A percentile compares a stretch with the other conserved stretches of the same genome.
Evolutionary conservation across 1,140 invertebrate genomes (phyloP).

Genomic region (Aphelenchoides avenae): DNA sequence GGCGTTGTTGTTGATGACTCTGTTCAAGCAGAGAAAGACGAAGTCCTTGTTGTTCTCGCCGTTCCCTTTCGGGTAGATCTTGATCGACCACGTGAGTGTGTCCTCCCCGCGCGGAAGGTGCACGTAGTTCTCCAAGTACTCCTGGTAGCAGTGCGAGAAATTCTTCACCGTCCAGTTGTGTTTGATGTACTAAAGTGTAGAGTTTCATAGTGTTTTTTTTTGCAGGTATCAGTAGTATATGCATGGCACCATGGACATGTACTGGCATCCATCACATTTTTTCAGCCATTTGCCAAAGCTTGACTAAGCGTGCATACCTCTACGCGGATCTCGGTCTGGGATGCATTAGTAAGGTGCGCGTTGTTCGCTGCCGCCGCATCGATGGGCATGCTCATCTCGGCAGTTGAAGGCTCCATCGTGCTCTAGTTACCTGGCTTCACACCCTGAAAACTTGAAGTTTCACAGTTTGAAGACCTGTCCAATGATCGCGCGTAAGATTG

Average conservation of each 20-base stretch:
- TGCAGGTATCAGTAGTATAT: too few relatives aligned
- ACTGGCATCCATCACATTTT: too few relatives aligned
- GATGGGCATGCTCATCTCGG: slow-evolving; percentile 32
- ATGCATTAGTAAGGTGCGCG: slow-evolving; percentile 46
- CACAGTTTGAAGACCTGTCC: too few relatives aligned
- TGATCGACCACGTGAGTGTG: slow-evolving; percentile 57
- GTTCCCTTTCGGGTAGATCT: slow-evolving; percentile 59
- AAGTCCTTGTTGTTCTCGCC: slow-evolving; percentile 55
- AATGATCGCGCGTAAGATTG: too few relatives aligned
- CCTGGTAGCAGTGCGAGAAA: slow-evolving; percentile 48
- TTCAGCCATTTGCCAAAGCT: too few relatives aligned
- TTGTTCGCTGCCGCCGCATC: slow-evolving; percentile 25
- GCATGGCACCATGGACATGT: too few relatives aligned
- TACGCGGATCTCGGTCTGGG: slow-evolving; percentile 55
- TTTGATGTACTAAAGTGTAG: slow-evolving; percentile 41
- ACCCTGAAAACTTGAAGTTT: too few relatives aligned
- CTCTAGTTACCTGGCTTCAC: too few relatives aligned
- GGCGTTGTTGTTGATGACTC: slow-evolving; percentile 42
- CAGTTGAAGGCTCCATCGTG: slow-evolving; percentile 34
- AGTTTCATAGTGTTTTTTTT: too few relatives aligned
- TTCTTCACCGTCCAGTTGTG: slow-evolving; percentile 57
- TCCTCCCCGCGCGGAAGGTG: slow-evolving; percentile 52
- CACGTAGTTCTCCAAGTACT: slow-evolving; percentile 58
- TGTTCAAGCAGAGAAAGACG: slow-evolving; percentile 56
- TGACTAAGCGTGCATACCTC: slow-evolving; percentile 32